These are phyloP conservation scores for Grapholita molesta DNA, from an alignment of 1,140 invertebrate species.

Conservation along the genomic window DNA sequence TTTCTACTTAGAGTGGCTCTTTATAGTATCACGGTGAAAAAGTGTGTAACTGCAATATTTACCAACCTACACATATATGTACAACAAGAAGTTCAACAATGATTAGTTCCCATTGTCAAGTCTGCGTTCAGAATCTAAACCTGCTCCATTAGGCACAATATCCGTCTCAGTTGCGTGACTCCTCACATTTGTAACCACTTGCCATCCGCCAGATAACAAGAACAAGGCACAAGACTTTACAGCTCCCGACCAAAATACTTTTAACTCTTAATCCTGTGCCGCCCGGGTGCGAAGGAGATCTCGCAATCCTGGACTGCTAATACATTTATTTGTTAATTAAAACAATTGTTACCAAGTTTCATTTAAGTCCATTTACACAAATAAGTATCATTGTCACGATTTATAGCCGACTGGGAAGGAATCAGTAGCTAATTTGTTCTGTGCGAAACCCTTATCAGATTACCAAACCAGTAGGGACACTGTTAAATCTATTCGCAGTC, in stretches of 20 bases:
- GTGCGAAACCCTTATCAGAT: conserved; percentile 3
- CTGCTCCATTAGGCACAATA: background rate
- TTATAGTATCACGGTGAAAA: no score
- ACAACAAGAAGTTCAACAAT: background rate
- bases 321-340: conserved; percentile 59
- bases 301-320: conserved; percentile 21
- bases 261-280: background rate
- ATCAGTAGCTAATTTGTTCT: conserved; percentile 15
- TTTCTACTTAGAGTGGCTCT: no score
- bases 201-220: conserved; percentile 48
- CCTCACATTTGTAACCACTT: conserved; percentile 60
- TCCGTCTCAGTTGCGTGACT: conserved; percentile 53
- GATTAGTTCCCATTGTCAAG: background rate
- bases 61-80: no score
- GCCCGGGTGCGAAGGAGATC: background rate
- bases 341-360: conserved; percentile 49
- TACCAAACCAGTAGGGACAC: background rate
- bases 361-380: conserved; percentile 60
- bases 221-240: conserved; percentile 32
- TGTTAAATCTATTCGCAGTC: conserved; percentile 1
- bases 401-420: conserved; percentile 30
- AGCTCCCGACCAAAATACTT: background rate
- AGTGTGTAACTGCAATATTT: no score
- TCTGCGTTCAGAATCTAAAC: background rate
- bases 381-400: conserved; percentile 52